Base-by-base conservation (phyloP, 2,888 invertebrate species). In the Chaitophorus viminalis region DNA sequence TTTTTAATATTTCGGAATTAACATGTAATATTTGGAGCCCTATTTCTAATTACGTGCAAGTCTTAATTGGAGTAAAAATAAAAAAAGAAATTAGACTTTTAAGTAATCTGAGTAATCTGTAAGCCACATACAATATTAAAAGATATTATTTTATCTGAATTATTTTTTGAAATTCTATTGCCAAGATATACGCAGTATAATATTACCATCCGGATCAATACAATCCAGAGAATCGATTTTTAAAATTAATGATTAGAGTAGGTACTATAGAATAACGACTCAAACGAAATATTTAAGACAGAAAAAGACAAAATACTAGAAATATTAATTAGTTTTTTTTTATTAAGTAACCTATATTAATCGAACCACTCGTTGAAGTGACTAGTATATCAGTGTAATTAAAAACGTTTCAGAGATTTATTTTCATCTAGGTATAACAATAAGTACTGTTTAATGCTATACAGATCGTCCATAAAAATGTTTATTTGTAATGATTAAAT, bases 401-500 rank as follows among this genome's bases (percentile, higher is more conserved):
- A 46, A 78, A 33, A 78, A 54, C 77, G 77, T 77, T 77, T 54
- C 33, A 21, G 25, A 25, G 77, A 54, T 70, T 70, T 70, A 4
- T 31, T 70, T 3, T 31, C 31, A 31, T 17, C 25, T 31, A 46
- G 46, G 14, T 46, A 46, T 46, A 46, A 46, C 46, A 2, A 14
- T 46, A 46, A 14, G 46, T 60, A 60, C 60, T 18, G 60, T 60
- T 60, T 60, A 1, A 60, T 25, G 6, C 25, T 14, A 5, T 52
- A 60, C 60, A 25, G 21, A 25, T 60, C 60, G 60, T 25, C 25
- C n/a, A n/a, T 21, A 60, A 60, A 8, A 60, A 60, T 68, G 6
- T 68, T 68, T 6, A 8, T 68, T 29, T 8, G 25, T 68, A n/a
- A n/a, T n/a, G 68, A 29, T n/a, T n/a, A 29, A 31, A 70, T 11